Evolutionary conservation across 2,113 vertebrate genomes (phyloP), one percentile per base, ranked within the genome.

Genomic region (Myrmecophaga tridactyla): DNA sequence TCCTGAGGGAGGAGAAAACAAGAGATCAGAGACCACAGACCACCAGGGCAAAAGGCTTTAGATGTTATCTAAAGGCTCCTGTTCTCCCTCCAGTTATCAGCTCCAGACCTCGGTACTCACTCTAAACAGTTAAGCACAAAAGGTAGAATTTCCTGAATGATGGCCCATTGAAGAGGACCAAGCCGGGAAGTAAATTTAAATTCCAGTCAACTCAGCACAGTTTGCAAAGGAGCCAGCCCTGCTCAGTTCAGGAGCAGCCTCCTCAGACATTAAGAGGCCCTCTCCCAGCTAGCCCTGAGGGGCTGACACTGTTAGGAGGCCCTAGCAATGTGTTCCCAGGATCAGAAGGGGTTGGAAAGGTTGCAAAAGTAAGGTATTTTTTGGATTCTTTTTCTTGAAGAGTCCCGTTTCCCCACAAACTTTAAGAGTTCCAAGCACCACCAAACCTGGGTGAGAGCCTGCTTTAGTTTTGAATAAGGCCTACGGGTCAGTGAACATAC

Each of bases 401-500:
- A 69, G 21, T 70, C 76, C 53, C 13, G 25, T 78, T 27, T 70
- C 23, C 7, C 15, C 43, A 48, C 21, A 41, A 83, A 76, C 14
- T 29, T 3, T 86, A 20, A 58, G 72, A 36, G 69, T 58, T 67
- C 34, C 4, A 8, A 7, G 51, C 31, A 14, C 41, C 80, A 69
- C 43, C 23, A 80, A 91, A 56, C 73, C 6, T 27, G 65, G 62
- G 23, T 34, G 87, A 25, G 36, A 72, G 51, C 41, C 77, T 51
- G 62, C 48, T 27, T 11, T 14, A 25, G 1, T 58, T 82, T 83
- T 21, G 56, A 41, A 4, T 12, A 8, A 31, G 27, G 48, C 18
- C n/a, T n/a, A n/a, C 9, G 1, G n/a, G 23, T 77, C 25, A 4
- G 36, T 11, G 70, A 41, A 0, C 3, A n/a, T 7, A 20, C 20